Evolutionary conservation across 2,797 vertebrate species (phyloP).

Genomic region (Darevskia mixta): DNA sequence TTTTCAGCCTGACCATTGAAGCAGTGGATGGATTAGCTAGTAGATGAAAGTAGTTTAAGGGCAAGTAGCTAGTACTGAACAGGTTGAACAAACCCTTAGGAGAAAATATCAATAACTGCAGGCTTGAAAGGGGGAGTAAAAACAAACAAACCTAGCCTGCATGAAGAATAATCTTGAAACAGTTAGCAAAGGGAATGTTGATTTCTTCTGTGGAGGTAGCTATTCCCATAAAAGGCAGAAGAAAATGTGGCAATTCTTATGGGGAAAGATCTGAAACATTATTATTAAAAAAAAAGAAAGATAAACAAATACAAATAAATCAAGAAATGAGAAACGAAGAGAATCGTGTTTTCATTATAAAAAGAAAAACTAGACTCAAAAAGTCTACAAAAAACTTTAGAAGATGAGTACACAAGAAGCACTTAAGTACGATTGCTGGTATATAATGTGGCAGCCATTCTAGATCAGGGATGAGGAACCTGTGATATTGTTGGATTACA

Average conservation of each 20-base stretch:
- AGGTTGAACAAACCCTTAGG: neutral
- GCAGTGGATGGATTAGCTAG: neutral
- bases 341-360: neutral
- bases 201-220: neutral
- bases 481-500: too few species aligned
- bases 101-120: conserved; percentile 2
- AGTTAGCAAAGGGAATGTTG: neutral
- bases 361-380: neutral
- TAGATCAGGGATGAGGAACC: too few species aligned
- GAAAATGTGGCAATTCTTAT: neutral
- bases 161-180: neutral
- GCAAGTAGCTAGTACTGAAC: neutral
- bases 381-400: neutral
- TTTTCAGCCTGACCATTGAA: neutral
- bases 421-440: neutral
- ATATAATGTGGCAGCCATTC: neutral
- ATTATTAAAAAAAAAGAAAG: too few species aligned
- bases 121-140: neutral
- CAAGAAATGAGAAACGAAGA: neutral
- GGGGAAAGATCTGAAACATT: too few species aligned
- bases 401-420: neutral
- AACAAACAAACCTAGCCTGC: neutral
- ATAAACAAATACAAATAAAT: neutral
- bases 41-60: neutral
- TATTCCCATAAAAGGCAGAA: neutral